These are phyloP conservation scores for Cryptophagus acutangulus DNA, from an alignment of 2,888 invertebrate genomes.

Conservation along the genomic window DNA sequence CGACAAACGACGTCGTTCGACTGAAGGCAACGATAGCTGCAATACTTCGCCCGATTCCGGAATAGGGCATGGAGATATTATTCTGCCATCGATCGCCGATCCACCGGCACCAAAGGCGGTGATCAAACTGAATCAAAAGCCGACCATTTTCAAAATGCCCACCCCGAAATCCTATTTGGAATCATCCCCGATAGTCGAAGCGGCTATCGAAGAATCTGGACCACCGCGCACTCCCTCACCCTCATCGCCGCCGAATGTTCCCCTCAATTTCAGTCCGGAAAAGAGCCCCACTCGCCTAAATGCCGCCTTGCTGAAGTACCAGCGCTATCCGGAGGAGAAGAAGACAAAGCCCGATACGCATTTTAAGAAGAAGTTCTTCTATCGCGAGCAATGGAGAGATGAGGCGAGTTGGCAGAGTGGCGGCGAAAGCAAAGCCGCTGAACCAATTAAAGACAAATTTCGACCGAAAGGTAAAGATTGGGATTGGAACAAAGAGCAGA, in stretches of 20 bases:
- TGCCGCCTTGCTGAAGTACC: constrained; percentile 56
- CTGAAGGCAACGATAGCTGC: constrained; percentile 69
- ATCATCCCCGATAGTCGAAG: constrained; percentile 50
- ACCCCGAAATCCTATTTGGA: constrained; percentile 48
- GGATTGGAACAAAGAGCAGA: constrained; percentile 57
- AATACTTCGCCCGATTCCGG: constrained; percentile 86
- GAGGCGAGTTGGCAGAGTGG: constrained; percentile 34
- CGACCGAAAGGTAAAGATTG: constrained; percentile 69
- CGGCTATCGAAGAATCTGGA: constrained; percentile 47
- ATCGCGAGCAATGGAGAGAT: constrained; percentile 63
- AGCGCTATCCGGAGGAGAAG: constrained; percentile 51
- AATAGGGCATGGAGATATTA: constrained; percentile 67
- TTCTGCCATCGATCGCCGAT: constrained; percentile 47
- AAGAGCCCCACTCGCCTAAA: constrained; percentile 45
- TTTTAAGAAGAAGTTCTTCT: constrained; percentile 78
- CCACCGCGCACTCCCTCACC: constrained; percentile 57
- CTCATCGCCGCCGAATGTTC: constrained; percentile 49
- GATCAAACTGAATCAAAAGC: constrained; percentile 43
- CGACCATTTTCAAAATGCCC: constrained; percentile 45
- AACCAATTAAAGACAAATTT: constrained; percentile 57
- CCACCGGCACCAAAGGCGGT: constrained; percentile 39
- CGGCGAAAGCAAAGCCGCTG: constrained; percentile 12
- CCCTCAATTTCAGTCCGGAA: constrained; percentile 40
- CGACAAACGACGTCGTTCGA: constrained; percentile 78
- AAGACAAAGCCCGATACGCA: constrained; percentile 55